phyloP scores from a whole-genome alignment of 2,888 invertebrate species.

The Cantharis rustica region DNA sequence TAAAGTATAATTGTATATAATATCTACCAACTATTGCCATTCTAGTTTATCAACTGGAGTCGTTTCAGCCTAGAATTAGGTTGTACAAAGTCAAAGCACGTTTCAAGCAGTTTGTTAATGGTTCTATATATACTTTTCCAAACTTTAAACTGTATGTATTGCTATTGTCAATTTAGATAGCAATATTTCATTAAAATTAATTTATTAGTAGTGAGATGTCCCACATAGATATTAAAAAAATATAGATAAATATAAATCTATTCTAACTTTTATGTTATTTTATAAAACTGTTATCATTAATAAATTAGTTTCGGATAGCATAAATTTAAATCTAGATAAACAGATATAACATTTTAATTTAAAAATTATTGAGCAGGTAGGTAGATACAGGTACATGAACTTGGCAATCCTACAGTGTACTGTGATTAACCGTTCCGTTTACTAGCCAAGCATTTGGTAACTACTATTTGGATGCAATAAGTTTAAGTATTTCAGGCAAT shows the following conservation, averaged over 20 bases:
- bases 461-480: neutral
- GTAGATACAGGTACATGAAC: neutral
- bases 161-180: neutral
- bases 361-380: neutral
- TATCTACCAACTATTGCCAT: neutral
- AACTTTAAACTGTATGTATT: slow-evolving; percentile 3
- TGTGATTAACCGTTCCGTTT: neutral
- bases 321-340: neutral
- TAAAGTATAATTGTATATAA: neutral
- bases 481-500: neutral
- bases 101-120: slow-evolving; percentile 13
- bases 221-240: neutral
- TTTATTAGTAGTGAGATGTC: neutral
- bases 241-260: neutral
- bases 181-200: neutral
- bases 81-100: slow-evolving; percentile 8
- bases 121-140: slow-evolving; percentile 7
- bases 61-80: slow-evolving; percentile 5
- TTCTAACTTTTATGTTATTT: neutral
- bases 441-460: neutral
- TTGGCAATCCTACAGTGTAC: neutral
- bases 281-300: neutral
- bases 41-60: slow-evolving; percentile 10
- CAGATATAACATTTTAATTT: neutral
- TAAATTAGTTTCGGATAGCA: neutral